Evolutionary conservation across 2,113 vertebrate species (phyloP), one percentile per base, ranked within the genome.

Genomic region (Geococcyx californianus): DNA sequence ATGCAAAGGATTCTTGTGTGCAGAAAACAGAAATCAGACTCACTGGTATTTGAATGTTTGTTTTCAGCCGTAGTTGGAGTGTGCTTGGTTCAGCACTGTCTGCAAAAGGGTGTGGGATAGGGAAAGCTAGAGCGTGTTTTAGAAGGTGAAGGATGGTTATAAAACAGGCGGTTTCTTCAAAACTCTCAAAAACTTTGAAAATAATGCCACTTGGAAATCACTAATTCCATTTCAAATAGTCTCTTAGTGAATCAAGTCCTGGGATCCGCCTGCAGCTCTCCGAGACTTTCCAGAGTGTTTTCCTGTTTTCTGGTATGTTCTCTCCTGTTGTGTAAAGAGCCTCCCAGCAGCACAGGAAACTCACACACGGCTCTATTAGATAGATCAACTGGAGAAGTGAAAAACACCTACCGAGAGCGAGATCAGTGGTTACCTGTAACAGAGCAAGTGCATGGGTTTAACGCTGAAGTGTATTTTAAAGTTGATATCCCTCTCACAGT

Each of bases 291-390:
- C 72, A 34, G n/a, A 34, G 66, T 52, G 6, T 75, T 91, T 78
- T 34, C 54, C 33, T 62, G 6, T 40, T 94, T 96, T 96, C 93
- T 76, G 83, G 94, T 11, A 79, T 62, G 70, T 96, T 96, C 95
- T 87, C 31, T 52, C 33, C 21, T 49, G 80, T 75, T 89, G 81
- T 68, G n/a, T 81, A 38, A 89, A 84, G 80, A 82, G 38, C 29
- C 55, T 84, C 92, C 87, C 52, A 75, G 81, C 91, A 60, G 66
- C 31, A 7, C 2, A 56, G 56, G 66, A 60, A 82, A 85, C 38
- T 45, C 34, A 40, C 13, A 36, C 52, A 54, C 33, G 75, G 66
- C 85, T 16, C 52, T 81, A 21, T 44, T 81, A 66, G 64, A 38
- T 59, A 11, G 28, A 31, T 63, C 68, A 59, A 20, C 78, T 81